Evolutionary conservation across 2,113 vertebrate species (phyloP).

Genomic region (Dicentrarchus labrax): DNA sequence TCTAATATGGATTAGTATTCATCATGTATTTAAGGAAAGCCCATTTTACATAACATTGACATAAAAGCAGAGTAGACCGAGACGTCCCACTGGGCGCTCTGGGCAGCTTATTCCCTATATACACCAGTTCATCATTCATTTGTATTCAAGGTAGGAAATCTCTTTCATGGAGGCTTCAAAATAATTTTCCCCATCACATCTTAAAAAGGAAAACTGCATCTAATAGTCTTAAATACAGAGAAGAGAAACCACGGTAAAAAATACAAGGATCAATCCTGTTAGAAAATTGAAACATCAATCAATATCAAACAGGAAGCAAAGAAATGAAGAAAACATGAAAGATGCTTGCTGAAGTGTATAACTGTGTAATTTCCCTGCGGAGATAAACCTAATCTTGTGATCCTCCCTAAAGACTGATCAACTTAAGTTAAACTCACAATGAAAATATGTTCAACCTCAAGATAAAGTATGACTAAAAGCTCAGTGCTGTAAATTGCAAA

Average conservation of each 20-base stretch:
- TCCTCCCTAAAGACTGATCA: constrained; percentile 44
- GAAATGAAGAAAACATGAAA: constrained; percentile 40
- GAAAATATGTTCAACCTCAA: neutral
- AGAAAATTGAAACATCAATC: constrained; percentile 65
- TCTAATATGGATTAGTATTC: constrained; percentile 51
- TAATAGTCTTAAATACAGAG: constrained; percentile 45
- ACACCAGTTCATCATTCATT: constrained; percentile 51
- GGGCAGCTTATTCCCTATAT: constrained; percentile 42
- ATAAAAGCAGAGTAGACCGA: constrained; percentile 61
- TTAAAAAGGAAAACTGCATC: constrained; percentile 51
- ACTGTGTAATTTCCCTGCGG: constrained; percentile 44
- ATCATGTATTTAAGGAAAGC: constrained; percentile 46
- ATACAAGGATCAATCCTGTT: constrained; percentile 42
- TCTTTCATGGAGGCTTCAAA: constrained; percentile 64
- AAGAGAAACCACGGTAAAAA: constrained; percentile 28
- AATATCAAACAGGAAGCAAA: constrained; percentile 53
- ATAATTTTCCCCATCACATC: constrained; percentile 51
- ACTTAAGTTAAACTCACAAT: constrained; percentile 25
- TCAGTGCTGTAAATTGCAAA: constrained; percentile 1
- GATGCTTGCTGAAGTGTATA: constrained; percentile 38
- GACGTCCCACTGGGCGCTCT: constrained; percentile 47
- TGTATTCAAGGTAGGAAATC: constrained; percentile 61
- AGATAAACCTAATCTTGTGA: constrained; percentile 38
- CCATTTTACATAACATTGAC: constrained; percentile 55
- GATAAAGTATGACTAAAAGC: constrained; percentile 12